phyloP scores from a whole-genome alignment of 1,140 invertebrate species.

The Mya arenaria region DNA sequence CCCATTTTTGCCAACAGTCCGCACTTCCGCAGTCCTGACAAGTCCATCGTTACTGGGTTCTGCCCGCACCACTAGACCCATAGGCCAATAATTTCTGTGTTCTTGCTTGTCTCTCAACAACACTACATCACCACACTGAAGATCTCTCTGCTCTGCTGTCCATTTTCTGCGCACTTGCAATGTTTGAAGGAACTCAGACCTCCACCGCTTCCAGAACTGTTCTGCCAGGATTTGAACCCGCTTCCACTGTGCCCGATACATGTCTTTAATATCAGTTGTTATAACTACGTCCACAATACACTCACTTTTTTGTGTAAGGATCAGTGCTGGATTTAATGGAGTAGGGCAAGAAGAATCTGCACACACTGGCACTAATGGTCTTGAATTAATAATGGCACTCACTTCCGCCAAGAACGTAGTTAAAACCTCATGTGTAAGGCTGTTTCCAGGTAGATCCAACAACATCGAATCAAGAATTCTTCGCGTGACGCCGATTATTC shows the following conservation, averaged over 20 bases:
- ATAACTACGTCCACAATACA: no score
- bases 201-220: constrained; percentile 37
- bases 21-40: constrained; percentile 45
- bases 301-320: constrained; percentile 13
- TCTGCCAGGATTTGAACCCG: constrained; percentile 39
- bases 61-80: constrained; percentile 40
- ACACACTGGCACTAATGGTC: constrained; percentile 11
- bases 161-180: constrained; percentile 40
- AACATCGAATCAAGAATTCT: constrained; percentile 43
- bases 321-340: background rate
- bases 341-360: background rate
- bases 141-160: background rate
- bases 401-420: constrained; percentile 27
- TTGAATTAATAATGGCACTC: constrained; percentile 12
- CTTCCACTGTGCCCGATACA: constrained; percentile 6
- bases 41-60: constrained; percentile 40
- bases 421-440: constrained; percentile 1
- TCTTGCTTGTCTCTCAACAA: constrained; percentile 46
- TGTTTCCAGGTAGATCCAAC: background rate
- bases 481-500: constrained; percentile 43
- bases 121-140: constrained; percentile 53
- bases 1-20: constrained; percentile 5
- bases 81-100: constrained; percentile 50
- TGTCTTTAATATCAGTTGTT: background rate
- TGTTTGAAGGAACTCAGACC: constrained; percentile 16